phyloP scores from a whole-genome alignment of 2,888 invertebrate species.

The Drosophila cyrtoloma region DNA sequence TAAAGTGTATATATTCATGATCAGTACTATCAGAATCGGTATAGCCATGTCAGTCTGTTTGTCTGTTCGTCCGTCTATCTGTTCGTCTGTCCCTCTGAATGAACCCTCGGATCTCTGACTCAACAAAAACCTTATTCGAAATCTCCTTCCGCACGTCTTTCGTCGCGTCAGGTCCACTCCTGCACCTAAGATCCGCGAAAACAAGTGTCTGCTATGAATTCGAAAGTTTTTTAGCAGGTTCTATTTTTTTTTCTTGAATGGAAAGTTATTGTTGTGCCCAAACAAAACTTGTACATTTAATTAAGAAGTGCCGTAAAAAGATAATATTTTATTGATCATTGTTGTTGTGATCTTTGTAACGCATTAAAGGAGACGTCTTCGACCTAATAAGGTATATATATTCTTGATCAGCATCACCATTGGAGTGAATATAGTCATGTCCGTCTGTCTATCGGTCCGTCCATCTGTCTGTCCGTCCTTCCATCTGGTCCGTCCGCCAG shows the following conservation, averaged over 20 bases:
- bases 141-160: neutral
- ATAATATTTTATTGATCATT: neutral
- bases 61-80: neutral
- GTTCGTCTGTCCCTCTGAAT: neutral
- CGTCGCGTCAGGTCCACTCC: neutral
- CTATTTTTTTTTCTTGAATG: neutral
- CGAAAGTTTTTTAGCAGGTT: neutral
- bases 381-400: neutral
- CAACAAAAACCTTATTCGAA: neutral
- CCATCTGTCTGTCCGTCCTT: neutral
- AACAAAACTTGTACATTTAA: neutral
- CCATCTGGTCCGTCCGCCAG: neutral
- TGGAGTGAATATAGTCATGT: neutral
- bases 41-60: neutral
- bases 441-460: neutral
- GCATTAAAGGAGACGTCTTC: neutral
- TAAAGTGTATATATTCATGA: neutral
- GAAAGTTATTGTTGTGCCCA: neutral
- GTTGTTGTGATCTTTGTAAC: no score
- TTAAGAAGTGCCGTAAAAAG: neutral
- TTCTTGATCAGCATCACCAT: neutral
- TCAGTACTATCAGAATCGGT: neutral
- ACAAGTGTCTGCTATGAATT: neutral
- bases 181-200: neutral
- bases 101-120: neutral